Base-by-base conservation (phyloP, 92 coral and sea anemone genomes). In the Pocillopora grandis region DNA sequence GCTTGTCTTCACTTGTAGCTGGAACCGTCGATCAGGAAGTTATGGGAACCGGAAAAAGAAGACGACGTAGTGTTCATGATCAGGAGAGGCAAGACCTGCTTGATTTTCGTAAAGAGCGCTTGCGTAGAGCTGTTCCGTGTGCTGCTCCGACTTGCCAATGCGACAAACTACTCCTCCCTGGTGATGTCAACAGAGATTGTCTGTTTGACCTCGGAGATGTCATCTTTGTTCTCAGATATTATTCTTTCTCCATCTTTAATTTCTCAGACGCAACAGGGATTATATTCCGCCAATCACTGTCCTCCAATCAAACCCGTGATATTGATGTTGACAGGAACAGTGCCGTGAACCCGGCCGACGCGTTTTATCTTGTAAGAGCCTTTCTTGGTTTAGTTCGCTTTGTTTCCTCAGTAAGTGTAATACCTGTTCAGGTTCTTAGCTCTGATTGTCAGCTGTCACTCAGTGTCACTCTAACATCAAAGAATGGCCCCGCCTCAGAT, bases 131-230 rank as follows among this genome's bases (percentile, higher is more conserved):
- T 19, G 15, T 84, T 9, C 58, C 59, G 12, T 89, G 87, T 66
- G 67, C 66, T 0, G 16, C 55, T 23, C 74, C 89, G 1, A 79
- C 92, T 9, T 85, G 92, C 76, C 77, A 85, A 9, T 84, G 91
- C 79, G 87, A 23, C 15, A 60, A 70, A 18, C 16, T 27, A 1
- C 62, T 19, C 18, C 71, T 49, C 13, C 89, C 89, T 49, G 92
- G 92, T 18, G 92, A 89, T 74, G 86, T 89, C 17, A 89, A 89
- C 81, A 77, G 77, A 58, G 92, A 89, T 76, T 89, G 92, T 37
- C 62, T 66, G 21, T 85, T 85, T 80, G 92, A 85, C 74, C 70
- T 89, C 69, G 75, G 78, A 35, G 92, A 89, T 75, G 89, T 75
- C 12, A 55, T 80, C 31, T 89, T 89, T 80, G 89, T 89, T 19